Percentiles rank a stretch among this genome's conserved stretches.
Conservation (phyloP, 2,113 vertebrate genomes). For the Amia ocellicauda region DNA sequence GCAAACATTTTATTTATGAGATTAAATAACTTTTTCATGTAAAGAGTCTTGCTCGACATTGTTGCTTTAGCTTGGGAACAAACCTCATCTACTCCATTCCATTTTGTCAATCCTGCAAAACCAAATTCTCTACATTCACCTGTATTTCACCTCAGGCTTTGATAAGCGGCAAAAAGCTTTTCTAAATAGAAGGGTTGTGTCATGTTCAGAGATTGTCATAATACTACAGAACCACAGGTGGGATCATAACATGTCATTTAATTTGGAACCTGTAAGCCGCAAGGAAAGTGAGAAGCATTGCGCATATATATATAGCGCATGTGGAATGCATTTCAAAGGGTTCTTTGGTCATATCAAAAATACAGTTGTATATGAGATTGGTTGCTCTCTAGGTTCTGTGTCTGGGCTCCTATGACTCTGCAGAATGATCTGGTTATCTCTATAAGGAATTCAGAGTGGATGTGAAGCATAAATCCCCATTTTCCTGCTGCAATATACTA, state of each 20-base stretch:
- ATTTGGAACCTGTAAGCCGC: not conserved
- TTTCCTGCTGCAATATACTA: not conserved
- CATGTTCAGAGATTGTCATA: not conserved
- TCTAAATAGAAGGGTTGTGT: not conserved
- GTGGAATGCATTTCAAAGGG: slow-evolving; percentile 14
- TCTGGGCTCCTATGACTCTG: not conserved
- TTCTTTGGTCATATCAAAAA: not conserved
- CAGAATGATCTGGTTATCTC: slow-evolving; percentile 62
- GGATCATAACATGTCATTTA: not conserved
- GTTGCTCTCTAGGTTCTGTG: not conserved
- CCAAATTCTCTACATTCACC: not conserved
- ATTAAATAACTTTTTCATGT: not conserved
- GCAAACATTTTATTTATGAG: too few species aligned
- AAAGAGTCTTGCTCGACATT: not conserved
- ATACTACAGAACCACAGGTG: not conserved
- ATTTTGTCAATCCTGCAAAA: not conserved
- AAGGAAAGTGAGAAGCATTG: not conserved
- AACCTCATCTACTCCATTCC: not conserved
- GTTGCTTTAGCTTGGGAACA: not conserved
- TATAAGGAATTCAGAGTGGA: slow-evolving; percentile 58
- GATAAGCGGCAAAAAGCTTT: not conserved
- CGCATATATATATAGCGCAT: not conserved
- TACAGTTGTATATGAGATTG: not conserved
- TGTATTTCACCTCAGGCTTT: not conserved
- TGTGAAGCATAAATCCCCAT: slow-evolving; percentile 65